Evolutionary conservation across 2,797 vertebrate genomes (phyloP).

Genomic region (Luscinia megarhynchos): DNA sequence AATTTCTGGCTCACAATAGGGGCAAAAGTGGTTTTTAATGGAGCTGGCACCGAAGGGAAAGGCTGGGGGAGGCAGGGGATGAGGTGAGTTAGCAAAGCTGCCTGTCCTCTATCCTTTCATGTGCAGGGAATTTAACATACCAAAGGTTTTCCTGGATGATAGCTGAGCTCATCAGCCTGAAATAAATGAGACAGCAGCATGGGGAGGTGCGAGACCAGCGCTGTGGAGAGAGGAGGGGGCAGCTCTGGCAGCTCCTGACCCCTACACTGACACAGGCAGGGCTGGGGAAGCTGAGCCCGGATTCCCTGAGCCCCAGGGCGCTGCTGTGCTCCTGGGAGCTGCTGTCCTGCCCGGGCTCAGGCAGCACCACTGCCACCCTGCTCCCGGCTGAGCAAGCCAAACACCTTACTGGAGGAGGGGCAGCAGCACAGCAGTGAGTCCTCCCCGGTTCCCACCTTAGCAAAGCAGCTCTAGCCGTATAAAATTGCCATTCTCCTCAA

Average conservation of each 20-base stretch:
- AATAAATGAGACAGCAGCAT: background rate
- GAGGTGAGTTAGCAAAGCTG: background rate
- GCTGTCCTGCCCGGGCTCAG: background rate
- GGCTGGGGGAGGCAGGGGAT: background rate
- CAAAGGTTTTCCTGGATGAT: background rate
- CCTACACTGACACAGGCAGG: background rate
- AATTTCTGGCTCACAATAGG: background rate
- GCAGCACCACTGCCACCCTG: background rate
- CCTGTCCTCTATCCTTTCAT: background rate
- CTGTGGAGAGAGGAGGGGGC: background rate
- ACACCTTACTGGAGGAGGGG: background rate
- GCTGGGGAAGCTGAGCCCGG: fast-evolving
- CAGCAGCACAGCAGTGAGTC: background rate
- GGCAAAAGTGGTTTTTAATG: background rate
- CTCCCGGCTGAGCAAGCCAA: background rate
- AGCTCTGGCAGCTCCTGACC: background rate
- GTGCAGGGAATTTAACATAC: background rate
- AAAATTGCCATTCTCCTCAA: background rate
- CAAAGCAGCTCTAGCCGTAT: background rate
- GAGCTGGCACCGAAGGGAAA: background rate
- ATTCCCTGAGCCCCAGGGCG: background rate
- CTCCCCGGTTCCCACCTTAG: background rate
- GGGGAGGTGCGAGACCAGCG: background rate
- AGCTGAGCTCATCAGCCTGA: background rate
- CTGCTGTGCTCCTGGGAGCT: background rate